Base-by-base conservation (phyloP, 2,797 vertebrate genomes). In the Scyliorhinus canicula region DNA sequence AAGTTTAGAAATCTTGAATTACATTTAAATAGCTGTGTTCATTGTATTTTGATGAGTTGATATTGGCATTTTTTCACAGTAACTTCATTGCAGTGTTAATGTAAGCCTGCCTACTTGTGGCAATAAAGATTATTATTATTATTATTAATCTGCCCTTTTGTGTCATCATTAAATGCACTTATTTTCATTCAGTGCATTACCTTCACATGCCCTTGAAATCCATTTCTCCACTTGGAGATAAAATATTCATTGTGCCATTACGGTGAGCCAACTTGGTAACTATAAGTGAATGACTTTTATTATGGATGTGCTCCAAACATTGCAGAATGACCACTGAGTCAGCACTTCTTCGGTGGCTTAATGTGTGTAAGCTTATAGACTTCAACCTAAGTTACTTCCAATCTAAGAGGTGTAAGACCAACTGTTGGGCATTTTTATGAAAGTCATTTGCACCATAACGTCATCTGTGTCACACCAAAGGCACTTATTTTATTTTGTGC, bases 211-310 rank as follows among this genome's bases (percentile, higher is more conserved):
- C 47, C 47, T 94, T 74, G 35, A 60, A 94, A 94, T 35, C 67
- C 93, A 93, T 93, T 71, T 93, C 93, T 93, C 12, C 93, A 71
- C 67, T 93, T 71, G 28, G 67, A 71, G 67, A 94, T 94, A n/a
- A 94, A 94, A 71, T 94, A 94, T 94, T 94, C 44, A 94, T 94
- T 71, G 67, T 94, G 67, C 67, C 47, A 94, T 74, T 47, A 94
- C 52, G 67, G 93, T 52, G 52, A 35, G 93, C 74, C 93, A 94
- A 74, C 67, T 94, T 71, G 55, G 65, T 69, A 94, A 74, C 67
- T 74, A 28, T 94, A 71, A 94, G 65, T 94, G 93, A 94, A 94
- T 94, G 67, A 74, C 93, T 71, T 93, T 94, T 94, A 94, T 94
- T 94, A 74, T 71, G 44, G 67, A 94, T 94, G 67, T 14, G 2